These are phyloP conservation scores for Zonotrichia albicollis DNA, from an alignment of 2,797 vertebrate genomes.

Conservation along the genomic window DNA sequence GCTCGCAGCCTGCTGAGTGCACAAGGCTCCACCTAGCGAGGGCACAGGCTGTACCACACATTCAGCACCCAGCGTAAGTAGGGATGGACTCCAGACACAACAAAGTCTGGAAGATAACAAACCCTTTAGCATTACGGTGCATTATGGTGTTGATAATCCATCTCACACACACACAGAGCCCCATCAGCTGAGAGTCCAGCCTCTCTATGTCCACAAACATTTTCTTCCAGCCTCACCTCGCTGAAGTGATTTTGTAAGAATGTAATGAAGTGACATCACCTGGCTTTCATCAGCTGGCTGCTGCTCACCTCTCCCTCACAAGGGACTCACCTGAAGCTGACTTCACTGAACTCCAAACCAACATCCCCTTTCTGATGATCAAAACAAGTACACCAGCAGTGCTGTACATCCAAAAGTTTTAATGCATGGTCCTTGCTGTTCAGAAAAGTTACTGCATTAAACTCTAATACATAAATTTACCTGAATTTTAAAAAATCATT, in stretches of 20 bases:
- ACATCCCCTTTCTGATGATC: not conserved
- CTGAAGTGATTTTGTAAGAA: not conserved
- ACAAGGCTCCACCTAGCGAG: constrained; percentile 23
- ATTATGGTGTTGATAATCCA: not conserved
- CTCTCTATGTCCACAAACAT: not conserved
- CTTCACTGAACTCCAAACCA: not conserved
- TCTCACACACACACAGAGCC: rapidly evolving
- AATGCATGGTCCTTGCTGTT: not conserved
- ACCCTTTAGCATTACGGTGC: rapidly evolving
- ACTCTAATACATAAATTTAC: not conserved
- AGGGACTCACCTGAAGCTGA: not conserved
- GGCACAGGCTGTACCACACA: not conserved
- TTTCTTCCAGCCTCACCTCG: not conserved
- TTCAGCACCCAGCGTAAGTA: not conserved
- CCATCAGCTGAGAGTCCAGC: rapidly evolving
- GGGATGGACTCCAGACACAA: rapidly evolving
- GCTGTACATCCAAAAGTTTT: not conserved
- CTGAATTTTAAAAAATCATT: not conserved
- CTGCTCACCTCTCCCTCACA: not conserved
- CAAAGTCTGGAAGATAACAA: not conserved
- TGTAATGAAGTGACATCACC: not conserved
- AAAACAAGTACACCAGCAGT: not conserved
- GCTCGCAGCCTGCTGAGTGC: rapidly evolving
- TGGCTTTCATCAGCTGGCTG: not conserved
- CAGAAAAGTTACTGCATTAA: constrained; percentile 19